phyloP scores from a whole-genome alignment of 1,140 invertebrate species.

The Pseudomyrmex concolor region DNA sequence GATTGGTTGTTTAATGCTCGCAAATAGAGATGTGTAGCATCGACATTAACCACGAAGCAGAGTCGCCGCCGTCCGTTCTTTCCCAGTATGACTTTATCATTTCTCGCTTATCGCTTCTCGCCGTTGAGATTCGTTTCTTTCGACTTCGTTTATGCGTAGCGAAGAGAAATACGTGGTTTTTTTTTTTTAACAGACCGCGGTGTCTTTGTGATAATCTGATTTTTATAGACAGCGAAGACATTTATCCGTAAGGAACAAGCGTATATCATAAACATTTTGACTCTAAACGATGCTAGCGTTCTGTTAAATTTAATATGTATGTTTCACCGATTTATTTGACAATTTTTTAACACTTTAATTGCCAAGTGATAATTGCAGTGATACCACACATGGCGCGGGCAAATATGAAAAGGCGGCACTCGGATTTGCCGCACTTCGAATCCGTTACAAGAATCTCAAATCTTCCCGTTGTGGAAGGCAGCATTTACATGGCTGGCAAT shows the following conservation, averaged over 20 bases:
- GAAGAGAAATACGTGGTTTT: conserved; percentile 45
- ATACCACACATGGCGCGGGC: conserved; percentile 75
- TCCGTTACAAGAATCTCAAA: conserved; percentile 88
- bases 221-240: not conserved
- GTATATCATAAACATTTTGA: no score
- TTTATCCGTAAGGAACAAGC: not conserved
- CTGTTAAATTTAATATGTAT: not conserved
- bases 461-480: conserved; percentile 90
- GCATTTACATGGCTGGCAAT: conserved; percentile 88
- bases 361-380: conserved; percentile 31
- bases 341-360: not conserved
- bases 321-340: not conserved
- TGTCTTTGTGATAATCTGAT: conserved; percentile 33
- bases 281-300: no score
- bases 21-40: conserved; percentile 51
- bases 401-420: conserved; percentile 73
- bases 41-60: conserved; percentile 71
- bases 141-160: conserved; percentile 47
- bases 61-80: conserved; percentile 30
- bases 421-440: conserved; percentile 86
- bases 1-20: not conserved
- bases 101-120: conserved; percentile 70
- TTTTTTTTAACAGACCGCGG: not conserved
- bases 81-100: conserved; percentile 69
- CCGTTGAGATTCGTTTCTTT: conserved; percentile 45